Base-by-base conservation (phyloP, 1,140 invertebrate species). In the Drosophila ogumai region DNA sequence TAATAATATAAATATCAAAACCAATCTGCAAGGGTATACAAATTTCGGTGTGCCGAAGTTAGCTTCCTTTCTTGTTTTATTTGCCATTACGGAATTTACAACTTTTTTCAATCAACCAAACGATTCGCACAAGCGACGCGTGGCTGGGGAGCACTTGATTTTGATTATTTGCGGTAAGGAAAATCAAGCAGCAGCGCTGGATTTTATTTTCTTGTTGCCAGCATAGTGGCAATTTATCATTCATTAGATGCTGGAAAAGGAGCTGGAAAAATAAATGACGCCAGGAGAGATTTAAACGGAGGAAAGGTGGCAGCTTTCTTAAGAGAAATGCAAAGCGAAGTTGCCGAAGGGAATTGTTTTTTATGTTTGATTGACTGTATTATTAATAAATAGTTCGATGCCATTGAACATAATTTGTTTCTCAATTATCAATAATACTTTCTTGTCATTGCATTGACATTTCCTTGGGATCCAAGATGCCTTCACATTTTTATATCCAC, bases 101-200 rank as follows among this genome's bases (percentile, higher is more conserved):
- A 88, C 87, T 85, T 91, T 91, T 91, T 91, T 91, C 88, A 91
- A 91, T 91, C 88, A 91, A 59, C 77, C 64, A 49, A 49, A 59
- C 79, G 60, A 82, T 81, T 81, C 57, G 66, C 36, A 15, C 56
- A 49, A 52, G 41, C 41, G 80, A 65, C 78, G 85, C 81, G 78
- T 90, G 85, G 75, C 84, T 43, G 47, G 68, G 84, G 73, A 75
- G 76, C 78, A 79, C 75, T 85, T 81, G 86, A 79, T 81, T 81
- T 85, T 66, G 79, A 90, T 90, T 85, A 87, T 87, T 87, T 79
- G 63, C 61, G 59, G 41, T 43, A 47, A 40, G 40, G 36, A 28
- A 54, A 55, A 55, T 55, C 34, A 55, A 55, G 54, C 47, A 58
- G 47, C 47, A 74, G 43, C 58, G 66, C 50, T 43, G 50, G 40